Conservation (phyloP, 2,113 vertebrate genomes). For the Gracilinanus agilis region DNA sequence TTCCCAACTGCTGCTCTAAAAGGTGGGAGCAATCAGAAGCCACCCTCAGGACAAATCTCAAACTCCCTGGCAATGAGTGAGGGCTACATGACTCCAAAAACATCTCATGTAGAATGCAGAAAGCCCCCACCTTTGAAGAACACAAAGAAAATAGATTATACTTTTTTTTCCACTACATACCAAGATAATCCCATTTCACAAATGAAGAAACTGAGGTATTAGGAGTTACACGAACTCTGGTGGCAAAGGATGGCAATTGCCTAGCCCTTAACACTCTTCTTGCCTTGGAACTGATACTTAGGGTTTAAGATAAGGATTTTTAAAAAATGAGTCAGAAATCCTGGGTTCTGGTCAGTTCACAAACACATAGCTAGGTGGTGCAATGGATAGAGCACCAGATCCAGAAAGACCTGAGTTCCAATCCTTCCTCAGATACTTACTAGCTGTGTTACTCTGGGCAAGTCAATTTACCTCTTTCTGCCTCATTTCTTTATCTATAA, state of each 20-base stretch:
- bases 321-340: neutral
- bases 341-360: neutral
- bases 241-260: neutral
- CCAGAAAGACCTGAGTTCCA: neutral
- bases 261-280: too few relatives aligned
- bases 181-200: neutral
- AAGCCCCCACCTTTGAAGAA: neutral
- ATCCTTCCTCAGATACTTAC: neutral
- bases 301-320: too few relatives aligned
- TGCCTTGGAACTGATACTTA: too few relatives aligned
- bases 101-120: neutral
- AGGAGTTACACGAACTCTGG: neutral
- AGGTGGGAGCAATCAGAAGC: neutral
- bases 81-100: neutral
- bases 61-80: neutral
- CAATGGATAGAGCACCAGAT: neutral
- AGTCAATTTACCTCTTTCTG: neutral
- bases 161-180: neutral
- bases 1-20: neutral
- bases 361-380: neutral
- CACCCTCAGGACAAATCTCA: neutral
- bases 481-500: neutral
- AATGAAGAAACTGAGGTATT: neutral
- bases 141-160: neutral
- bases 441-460: neutral